Evolutionary conservation across 2,888 invertebrate species (phyloP).

Genomic region (Crematogaster levior): DNA sequence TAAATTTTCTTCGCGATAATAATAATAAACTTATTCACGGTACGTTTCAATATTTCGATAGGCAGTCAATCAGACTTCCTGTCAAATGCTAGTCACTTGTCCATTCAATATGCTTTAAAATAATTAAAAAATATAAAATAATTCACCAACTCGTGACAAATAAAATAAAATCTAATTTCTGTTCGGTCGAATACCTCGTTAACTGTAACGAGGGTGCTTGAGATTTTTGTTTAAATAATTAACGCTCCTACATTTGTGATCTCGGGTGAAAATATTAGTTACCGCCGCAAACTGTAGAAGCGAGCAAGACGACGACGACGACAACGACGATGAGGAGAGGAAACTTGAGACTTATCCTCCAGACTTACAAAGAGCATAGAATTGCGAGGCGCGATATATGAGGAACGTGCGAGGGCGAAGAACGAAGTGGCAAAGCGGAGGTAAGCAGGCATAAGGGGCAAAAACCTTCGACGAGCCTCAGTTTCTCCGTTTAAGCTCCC

Average conservation of each 20-base stretch:
- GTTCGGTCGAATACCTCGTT: constrained; percentile 28
- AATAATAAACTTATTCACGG: background rate
- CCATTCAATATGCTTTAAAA: background rate
- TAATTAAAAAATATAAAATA: constrained; percentile 3
- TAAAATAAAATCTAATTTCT: background rate
- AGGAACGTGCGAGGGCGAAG: constrained; percentile 8
- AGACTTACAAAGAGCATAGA: constrained; percentile 53
- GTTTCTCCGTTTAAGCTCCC: constrained; percentile 23
- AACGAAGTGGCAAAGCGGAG: background rate
- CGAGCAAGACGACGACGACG: background rate
- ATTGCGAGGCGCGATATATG: constrained; percentile 36
- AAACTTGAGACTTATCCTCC: constrained; percentile 44
- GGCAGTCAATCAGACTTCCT: background rate
- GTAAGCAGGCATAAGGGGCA: background rate
- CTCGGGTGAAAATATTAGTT: constrained; percentile 18
- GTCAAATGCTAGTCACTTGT: background rate
- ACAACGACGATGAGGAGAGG: background rate
- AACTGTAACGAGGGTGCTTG: constrained; percentile 27
- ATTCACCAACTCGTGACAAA: constrained; percentile 6
- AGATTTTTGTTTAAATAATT: constrained; percentile 49
- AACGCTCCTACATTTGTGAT: constrained; percentile 25
- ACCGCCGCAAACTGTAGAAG: background rate
- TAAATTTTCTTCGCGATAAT: constrained; percentile 15
- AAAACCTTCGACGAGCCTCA: constrained; percentile 35
- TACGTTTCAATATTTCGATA: background rate